Conservation (phyloP, 1,140 invertebrate species). For the Tetranychus urticae region DNA sequence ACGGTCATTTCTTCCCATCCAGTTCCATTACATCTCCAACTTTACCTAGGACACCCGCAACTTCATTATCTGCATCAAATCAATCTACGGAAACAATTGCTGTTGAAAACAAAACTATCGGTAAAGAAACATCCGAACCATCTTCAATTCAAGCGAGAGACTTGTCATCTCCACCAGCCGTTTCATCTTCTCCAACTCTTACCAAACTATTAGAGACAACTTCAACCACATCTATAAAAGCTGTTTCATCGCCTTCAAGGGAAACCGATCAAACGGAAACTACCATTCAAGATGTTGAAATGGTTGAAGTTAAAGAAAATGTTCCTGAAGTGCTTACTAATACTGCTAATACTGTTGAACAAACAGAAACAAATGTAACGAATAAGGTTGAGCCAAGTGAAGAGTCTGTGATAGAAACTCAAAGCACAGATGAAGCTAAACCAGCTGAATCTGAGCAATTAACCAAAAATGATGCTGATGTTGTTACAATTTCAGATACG, state of each 20-base stretch:
- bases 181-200: not conserved
- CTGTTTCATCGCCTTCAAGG: no score
- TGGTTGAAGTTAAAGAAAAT: not conserved
- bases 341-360: not conserved
- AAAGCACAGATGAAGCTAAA: no score
- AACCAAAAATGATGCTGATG: no score
- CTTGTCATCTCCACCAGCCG: not conserved
- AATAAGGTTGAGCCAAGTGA: no score
- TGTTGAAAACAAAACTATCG: not conserved
- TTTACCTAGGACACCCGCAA: not conserved
- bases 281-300: conserved; percentile 1
- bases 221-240: not conserved
- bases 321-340: conserved; percentile 1
- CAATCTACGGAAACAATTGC: not conserved
- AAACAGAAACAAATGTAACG: not conserved
- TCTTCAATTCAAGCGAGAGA: not conserved
- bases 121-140: not conserved
- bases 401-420: no score
- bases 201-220: not conserved
- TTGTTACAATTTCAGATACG: no score
- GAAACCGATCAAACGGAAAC: no score
- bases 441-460: no score
- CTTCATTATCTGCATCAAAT: not conserved
- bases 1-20: no score
- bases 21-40: no score